These are phyloP conservation scores for Agrotis puta DNA, from an alignment of 2,888 invertebrate genomes.

Conservation along the genomic window DNA sequence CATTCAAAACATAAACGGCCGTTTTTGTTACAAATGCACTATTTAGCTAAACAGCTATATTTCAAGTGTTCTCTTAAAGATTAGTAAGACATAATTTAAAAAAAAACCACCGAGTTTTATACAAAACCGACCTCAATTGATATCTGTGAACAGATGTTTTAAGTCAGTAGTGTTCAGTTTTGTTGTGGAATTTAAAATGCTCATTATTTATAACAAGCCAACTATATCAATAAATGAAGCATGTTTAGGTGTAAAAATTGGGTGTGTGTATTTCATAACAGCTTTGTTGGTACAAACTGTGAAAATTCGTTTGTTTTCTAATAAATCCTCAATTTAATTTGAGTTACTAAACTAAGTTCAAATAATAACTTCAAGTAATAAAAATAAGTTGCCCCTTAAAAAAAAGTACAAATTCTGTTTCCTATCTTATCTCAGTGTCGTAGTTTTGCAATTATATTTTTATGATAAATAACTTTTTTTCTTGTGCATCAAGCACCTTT, in stretches of 20 bases:
- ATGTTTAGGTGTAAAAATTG: neutral
- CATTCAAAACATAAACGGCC: no score
- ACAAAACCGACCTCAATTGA: neutral
- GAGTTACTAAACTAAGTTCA: no score
- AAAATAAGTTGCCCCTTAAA: no score
- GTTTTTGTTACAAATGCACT: no score
- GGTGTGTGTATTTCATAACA: neutral
- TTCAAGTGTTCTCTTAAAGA: no score
- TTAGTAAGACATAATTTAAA: no score
- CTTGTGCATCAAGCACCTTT: no score
- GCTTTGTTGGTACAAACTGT: neutral
- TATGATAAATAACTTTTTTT: no score
- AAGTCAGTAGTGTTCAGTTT: constrained; percentile 7
- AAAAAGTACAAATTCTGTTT: neutral
- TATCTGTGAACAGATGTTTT: constrained; percentile 36
- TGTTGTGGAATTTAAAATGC: neutral
- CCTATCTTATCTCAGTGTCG: neutral
- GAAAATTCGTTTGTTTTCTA: neutral
- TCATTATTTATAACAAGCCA: constrained; percentile 18
- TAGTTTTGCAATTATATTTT: neutral
- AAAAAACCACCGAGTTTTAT: neutral
- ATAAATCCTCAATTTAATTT: neutral
- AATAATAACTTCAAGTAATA: no score
- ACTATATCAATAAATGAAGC: constrained; percentile 34
- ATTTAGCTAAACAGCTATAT: no score